Evolutionary conservation across 2,113 vertebrate genomes (phyloP), one percentile per base, ranked within the genome.

Genomic region (Calidris pygmaea): DNA sequence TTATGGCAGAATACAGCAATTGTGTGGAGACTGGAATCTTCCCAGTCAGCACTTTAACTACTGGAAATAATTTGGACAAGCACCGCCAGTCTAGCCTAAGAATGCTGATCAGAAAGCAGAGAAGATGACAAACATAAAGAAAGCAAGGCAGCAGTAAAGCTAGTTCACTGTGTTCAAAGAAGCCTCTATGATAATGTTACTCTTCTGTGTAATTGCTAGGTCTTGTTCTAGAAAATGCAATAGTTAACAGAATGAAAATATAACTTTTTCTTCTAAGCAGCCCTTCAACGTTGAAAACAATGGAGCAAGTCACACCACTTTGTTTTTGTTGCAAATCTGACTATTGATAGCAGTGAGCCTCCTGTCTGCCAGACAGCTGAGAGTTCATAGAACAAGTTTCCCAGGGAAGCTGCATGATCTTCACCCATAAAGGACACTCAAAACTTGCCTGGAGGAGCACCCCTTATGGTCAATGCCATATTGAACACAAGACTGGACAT

Each of bases 391-490:
- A 67, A 83, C 8, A 75, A 32, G 35, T 27, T 59, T 30, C 0
- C 0, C 48, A 56, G 27, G n/a, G 19, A 85, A 14, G 27, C 12
- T 65, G 7, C 22, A 10, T 14, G 56, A 68, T 7, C 14, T 93
- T 18, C 26, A n/a, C 17, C n/a, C 53, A 34, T 6, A 34, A 83
- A 60, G 23, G 41, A 34, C 48, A n/a, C 1, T 3, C 43, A 47
- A 34, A 71, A 53, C 14, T 37, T 72, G 24, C 19, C 37, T 47
- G 12, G 18, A 79, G 59, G 17, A 83, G 37, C 66, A 79, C 10
- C 12, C 82, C 24, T 39, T 45, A 30, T 53, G 10, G 7, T 7
- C 41, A 77, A 7, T 1, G 1, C 13, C 30, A 17, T 3, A 1
- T 0, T 14, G 37, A 79, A 58, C 43, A 43, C 0, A 1, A 74